A percentile compares a stretch with the other conserved stretches of the same genome.
phyloP scores from a whole-genome alignment of 2,113 vertebrate genomes.

The Rhineura floridana region DNA sequence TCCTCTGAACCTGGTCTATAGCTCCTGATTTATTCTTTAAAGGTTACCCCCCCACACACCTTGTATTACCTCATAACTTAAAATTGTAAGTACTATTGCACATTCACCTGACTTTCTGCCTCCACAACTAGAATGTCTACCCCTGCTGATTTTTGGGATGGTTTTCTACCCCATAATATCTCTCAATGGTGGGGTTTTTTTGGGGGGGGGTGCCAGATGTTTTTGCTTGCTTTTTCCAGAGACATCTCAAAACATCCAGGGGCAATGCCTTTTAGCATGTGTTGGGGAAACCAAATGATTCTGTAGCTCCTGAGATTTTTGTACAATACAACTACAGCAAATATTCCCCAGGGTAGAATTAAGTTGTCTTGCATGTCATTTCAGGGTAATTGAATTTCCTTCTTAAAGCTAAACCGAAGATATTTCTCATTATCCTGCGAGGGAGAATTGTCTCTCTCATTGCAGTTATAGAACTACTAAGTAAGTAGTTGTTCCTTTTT shows the following conservation, averaged over 20 bases:
- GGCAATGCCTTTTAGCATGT: neutral
- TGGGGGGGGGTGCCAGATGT: too few species aligned
- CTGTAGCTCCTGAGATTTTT: neutral
- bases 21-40: too few species aligned
- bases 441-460: slow-evolving; percentile 58
- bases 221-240: neutral
- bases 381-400: slow-evolving; percentile 19
- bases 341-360: slow-evolving; percentile 24
- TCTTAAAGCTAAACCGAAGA: slow-evolving; percentile 46
- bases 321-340: neutral
- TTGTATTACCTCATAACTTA: too few species aligned
- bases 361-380: slow-evolving; percentile 1
- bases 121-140: too few species aligned
- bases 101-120: too few species aligned
- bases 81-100: too few species aligned
- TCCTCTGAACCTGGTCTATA: too few species aligned
- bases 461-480: slow-evolving; percentile 45
- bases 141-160: too few species aligned
- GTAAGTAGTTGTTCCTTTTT: slow-evolving; percentile 21
- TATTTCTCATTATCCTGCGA: slow-evolving; percentile 4
- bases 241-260: neutral
- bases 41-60: too few species aligned
- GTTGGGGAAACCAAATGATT: neutral
- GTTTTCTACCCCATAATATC: too few species aligned
- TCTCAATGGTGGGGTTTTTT: too few species aligned